Conservation (phyloP, 2,797 vertebrate genomes). For the Hydrophis major region DNA sequence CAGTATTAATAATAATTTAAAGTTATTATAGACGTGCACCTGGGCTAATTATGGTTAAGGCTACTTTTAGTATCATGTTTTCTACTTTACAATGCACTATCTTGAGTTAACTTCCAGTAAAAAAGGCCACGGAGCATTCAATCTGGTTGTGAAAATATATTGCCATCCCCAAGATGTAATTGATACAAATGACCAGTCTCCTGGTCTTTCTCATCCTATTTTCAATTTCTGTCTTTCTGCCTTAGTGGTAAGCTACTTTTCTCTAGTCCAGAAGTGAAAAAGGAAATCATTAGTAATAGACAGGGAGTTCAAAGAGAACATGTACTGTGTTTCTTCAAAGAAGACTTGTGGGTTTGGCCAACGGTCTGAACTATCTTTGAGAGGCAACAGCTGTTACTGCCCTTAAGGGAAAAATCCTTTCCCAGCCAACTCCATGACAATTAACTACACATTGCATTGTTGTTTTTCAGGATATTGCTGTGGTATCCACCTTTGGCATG, state of each 20-base stretch:
- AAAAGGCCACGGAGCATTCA: neutral
- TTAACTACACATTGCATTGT: constrained; percentile 1
- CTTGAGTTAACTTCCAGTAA: neutral
- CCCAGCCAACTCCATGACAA: neutral
- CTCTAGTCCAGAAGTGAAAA: neutral
- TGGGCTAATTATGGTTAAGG: neutral
- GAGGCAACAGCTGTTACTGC: neutral
- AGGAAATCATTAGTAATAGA: neutral
- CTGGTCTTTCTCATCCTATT: neutral
- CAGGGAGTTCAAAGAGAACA: neutral
- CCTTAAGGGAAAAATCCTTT: neutral
- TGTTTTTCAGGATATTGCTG: constrained; percentile 63
- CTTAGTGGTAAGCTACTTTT: neutral
- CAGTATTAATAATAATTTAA: neutral
- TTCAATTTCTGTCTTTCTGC: neutral
- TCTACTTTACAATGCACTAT: neutral
- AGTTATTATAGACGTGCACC: neutral
- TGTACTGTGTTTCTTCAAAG: neutral
- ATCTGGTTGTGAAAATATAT: neutral
- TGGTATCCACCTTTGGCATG: constrained; percentile 78
- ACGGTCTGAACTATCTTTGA: neutral
- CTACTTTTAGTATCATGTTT: neutral
- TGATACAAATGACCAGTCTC: neutral
- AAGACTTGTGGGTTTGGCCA: neutral
- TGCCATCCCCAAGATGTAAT: neutral